Conservation (phyloP, 1,140 invertebrate genomes). For the Neodiprion pinetum region DNA sequence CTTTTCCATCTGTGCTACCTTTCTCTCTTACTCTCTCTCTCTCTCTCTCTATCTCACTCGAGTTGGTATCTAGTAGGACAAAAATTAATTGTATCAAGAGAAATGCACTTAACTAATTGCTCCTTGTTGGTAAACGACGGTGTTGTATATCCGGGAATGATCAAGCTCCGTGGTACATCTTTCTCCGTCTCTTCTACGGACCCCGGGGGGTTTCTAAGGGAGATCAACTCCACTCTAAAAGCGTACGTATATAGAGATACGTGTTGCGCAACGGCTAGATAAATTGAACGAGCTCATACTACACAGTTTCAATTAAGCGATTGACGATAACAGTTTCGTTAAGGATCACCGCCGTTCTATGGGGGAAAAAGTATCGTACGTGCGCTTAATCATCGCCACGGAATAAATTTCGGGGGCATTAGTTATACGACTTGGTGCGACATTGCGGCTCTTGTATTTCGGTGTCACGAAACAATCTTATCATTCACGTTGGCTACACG, state of each 20-base stretch:
- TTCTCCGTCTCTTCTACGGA: too few species aligned
- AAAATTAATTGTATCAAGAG: background rate
- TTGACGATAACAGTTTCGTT: background rate
- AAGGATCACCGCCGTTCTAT: background rate
- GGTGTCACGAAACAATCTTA: too few species aligned
- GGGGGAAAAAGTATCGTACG: too few species aligned
- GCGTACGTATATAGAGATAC: too few species aligned
- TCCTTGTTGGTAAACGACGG: background rate
- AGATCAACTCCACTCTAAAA: too few species aligned
- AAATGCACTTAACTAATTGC: slow-evolving; percentile 7
- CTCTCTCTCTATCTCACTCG: background rate
- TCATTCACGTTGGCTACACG: too few species aligned
- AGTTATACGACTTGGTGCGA: too few species aligned
- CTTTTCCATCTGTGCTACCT: background rate
- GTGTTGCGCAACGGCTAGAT: background rate
- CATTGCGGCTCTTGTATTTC: too few species aligned
- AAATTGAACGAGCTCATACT: background rate
- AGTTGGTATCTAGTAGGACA: background rate
- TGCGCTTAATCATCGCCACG: too few species aligned
- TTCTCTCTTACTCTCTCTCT: background rate
- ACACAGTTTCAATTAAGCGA: slow-evolving; percentile 4
- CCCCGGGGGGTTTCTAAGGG: too few species aligned
- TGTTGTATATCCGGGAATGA: background rate
- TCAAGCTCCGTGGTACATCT: too few species aligned
- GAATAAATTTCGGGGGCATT: too few species aligned